These are phyloP conservation scores for Scatophagus argus DNA, from an alignment of 2,113 vertebrate species.

Conservation along the genomic window DNA sequence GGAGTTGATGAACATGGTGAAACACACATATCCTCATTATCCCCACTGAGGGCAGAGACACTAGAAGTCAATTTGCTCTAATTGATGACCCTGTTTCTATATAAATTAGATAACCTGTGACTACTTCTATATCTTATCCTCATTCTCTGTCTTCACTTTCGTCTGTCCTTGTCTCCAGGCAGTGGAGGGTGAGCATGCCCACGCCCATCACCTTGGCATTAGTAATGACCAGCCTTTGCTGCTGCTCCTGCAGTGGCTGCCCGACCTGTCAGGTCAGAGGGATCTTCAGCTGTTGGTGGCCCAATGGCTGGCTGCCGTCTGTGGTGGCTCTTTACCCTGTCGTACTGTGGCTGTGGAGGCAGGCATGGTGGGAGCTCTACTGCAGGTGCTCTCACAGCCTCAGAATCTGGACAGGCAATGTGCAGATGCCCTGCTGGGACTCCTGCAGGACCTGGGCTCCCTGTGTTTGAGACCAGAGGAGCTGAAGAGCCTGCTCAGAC, in stretches of 20 bases:
- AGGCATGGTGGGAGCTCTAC: constrained; percentile 88
- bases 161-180: constrained; percentile 83
- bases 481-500: constrained; percentile 87
- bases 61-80: constrained; percentile 17
- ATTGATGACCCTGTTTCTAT: constrained; percentile 21
- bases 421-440: constrained; percentile 87
- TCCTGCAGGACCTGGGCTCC: constrained; percentile 89
- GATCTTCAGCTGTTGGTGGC: constrained; percentile 92
- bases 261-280: constrained; percentile 79
- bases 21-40: constrained; percentile 38
- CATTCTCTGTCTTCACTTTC: constrained; percentile 10
- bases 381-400: constrained; percentile 85
- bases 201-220: constrained; percentile 83
- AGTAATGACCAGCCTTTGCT: constrained; percentile 93
- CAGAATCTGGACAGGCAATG: constrained; percentile 84
- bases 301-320: constrained; percentile 87
- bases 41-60: constrained; percentile 4
- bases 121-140: not conserved
- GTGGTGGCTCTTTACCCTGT: constrained; percentile 88
- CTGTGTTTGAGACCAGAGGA: constrained; percentile 91
- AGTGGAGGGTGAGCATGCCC: constrained; percentile 89
- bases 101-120: constrained; percentile 23
- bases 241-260: constrained; percentile 93
- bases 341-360: constrained; percentile 93
- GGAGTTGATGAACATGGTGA: constrained; percentile 98